Evolutionary conservation across 2,888 invertebrate species (phyloP).

Genomic region (Dromius quadrimaculatus): DNA sequence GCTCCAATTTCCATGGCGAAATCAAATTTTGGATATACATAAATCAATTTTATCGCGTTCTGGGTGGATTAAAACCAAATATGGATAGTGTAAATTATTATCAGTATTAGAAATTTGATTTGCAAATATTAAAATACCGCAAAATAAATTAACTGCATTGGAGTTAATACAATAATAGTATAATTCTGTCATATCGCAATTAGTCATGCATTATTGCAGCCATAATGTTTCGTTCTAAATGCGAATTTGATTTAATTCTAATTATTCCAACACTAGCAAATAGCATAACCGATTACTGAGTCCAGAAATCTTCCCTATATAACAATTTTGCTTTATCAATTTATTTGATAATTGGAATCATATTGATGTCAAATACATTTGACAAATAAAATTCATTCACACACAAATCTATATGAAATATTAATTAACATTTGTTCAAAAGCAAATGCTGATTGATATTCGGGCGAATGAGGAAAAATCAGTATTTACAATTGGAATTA

Average conservation of each 20-base stretch:
- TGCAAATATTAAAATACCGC: conserved; percentile 29
- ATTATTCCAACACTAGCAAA: no score
- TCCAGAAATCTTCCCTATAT: not conserved
- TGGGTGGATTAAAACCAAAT: conserved; percentile 19
- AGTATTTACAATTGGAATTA: no score
- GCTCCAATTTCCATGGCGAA: no score
- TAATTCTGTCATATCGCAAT: conserved; percentile 38
- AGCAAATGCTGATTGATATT: no score
- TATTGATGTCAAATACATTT: conserved; percentile 8
- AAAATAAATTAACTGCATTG: conserved; percentile 39
- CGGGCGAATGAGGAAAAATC: no score
- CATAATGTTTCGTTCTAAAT: conserved; percentile 41
- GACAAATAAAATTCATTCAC: conserved; percentile 29
- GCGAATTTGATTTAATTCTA: conserved; percentile 38
- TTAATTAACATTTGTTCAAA: conserved; percentile 34
- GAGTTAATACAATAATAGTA: conserved; percentile 43
- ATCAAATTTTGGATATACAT: conserved; percentile 31
- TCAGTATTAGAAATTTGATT: conserved; percentile 32
- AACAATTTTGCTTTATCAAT: conserved; percentile 31
- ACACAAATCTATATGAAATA: conserved; percentile 24
- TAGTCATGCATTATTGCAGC: conserved; percentile 43
- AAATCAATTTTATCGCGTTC: conserved; percentile 5
- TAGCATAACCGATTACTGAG: not conserved
- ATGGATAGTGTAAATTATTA: conserved; percentile 1
- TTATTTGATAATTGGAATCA: conserved; percentile 36